A percentile compares a stretch with the other conserved stretches of the same genome.
phyloP scores from a whole-genome alignment of 2,797 vertebrate species.

The Clamator glandarius region DNA sequence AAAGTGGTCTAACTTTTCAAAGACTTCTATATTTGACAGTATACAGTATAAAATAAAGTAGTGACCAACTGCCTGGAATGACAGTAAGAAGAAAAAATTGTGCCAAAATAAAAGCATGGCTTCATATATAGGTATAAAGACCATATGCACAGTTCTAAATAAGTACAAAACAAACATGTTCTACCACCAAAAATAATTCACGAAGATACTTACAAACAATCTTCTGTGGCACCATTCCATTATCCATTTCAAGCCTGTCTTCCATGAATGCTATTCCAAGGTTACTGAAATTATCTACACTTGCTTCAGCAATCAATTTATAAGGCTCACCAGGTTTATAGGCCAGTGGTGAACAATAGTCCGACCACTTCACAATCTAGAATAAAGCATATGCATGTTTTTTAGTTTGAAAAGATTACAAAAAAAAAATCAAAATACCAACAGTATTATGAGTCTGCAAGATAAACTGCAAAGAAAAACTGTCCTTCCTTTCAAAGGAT shows the following conservation, averaged over 20 bases:
- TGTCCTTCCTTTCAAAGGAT: neutral
- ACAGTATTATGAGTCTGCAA: neutral
- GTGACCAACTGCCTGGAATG: neutral
- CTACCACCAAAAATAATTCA: neutral
- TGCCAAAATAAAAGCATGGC: rapidly evolving
- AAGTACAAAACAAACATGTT: rapidly evolving
- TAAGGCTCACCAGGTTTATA: slow-evolving; percentile 85
- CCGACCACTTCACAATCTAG: slow-evolving; percentile 90
- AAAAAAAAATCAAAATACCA: neutral
- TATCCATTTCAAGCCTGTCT: slow-evolving; percentile 90
- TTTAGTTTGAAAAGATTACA: neutral
- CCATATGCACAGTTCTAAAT: neutral
- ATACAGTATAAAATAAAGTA: neutral
- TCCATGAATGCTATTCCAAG: slow-evolving; percentile 94
- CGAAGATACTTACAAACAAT: slow-evolving; percentile 87
- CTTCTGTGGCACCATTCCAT: slow-evolving; percentile 88
- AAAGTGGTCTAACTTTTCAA: neutral
- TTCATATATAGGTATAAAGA: neutral
- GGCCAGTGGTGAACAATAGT: slow-evolving; percentile 90
- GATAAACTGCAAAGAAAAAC: neutral
- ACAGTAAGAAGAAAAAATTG: neutral
- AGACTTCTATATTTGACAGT: neutral
- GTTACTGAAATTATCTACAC: slow-evolving; percentile 89
- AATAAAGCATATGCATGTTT: neutral
- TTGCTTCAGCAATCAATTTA: slow-evolving; percentile 87